Conservation (phyloP, 2,797 vertebrate genomes). For the Takifugu ocellatus region DNA sequence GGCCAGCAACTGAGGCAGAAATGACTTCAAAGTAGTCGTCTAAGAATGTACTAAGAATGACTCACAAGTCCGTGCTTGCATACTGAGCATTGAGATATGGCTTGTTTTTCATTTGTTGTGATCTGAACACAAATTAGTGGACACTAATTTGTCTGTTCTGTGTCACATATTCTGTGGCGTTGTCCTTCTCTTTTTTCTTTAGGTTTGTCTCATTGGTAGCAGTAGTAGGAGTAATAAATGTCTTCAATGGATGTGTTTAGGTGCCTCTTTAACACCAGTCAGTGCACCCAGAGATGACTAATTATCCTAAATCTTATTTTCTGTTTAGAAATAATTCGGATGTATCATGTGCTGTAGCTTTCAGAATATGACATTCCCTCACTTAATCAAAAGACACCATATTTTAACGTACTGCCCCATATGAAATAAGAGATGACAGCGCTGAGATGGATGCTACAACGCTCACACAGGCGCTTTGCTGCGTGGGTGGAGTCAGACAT, state of each 20-base stretch:
- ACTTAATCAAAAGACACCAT: no score
- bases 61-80: no score
- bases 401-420: not conserved
- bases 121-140: no score
- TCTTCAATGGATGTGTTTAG: constrained; percentile 1
- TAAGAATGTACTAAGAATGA: no score
- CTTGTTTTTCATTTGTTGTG: not conserved
- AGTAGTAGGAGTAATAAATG: not conserved
- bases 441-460: not conserved
- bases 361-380: not conserved
- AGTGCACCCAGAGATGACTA: constrained; percentile 9
- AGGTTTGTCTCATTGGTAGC: no score
- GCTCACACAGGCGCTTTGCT: constrained; percentile 22
- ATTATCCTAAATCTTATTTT: constrained; percentile 8
- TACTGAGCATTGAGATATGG: not conserved
- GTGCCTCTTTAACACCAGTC: not conserved
- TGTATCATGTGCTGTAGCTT: not conserved
- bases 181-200: no score
- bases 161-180: no score
- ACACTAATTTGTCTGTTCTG: no score
- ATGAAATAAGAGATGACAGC: not conserved
- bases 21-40: no score
- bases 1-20: no score
- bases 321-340: constrained; percentile 8
- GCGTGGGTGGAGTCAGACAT: constrained; percentile 30